Evolutionary conservation across 2,888 invertebrate species (phyloP), one percentile per base, ranked within the genome.

Genomic region (Nudaria mundana): DNA sequence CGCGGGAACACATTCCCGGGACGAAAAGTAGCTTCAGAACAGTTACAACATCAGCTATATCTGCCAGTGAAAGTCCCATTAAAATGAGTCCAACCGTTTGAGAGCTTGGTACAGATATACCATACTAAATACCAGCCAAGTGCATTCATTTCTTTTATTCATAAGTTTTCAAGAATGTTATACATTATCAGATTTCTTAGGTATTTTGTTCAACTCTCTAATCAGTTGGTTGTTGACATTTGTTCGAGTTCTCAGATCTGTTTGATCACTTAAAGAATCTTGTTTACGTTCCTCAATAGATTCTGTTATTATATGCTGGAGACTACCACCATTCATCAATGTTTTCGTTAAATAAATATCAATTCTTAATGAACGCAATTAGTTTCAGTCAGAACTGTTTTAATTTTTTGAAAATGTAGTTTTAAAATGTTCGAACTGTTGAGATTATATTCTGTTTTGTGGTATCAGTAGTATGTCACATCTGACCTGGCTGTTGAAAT

Each of bases 161-260:
- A 29, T 40, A 39, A 40, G 23, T 20, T 38, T 28, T 6, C 12
- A 31, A 45, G 18, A 36, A 40, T 30, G 34, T 52, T 37, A 23
- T n/a, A 37, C 23, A 45, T 42, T 30, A 52, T 40, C 30, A 28
- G 38, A 56, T 59, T 62, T 44, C 36, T 26, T 26, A 46, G 51
- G 48, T 54, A 44, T 47, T 48, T 34, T 29, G 25, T 44, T 40
- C 16, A 38, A 31, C 30, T 29, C 26, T 10, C 8, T 37, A 42
- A 52, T 60, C 45, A 48, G 61, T 63, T 59, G 48, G 50, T 25
- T 32, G 34, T 43, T 42, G 44, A 40, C 37, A 52, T 60, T 34
- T 63, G n/a, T 44, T 50, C 20, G 28, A 33, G 44, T 44, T 31
- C 43, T 32, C 24, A 29, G 26, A 18, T 42, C 39, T 41, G 34